Evolutionary conservation across 2,888 invertebrate genomes (phyloP).

Genomic region (Athalia cordata): DNA sequence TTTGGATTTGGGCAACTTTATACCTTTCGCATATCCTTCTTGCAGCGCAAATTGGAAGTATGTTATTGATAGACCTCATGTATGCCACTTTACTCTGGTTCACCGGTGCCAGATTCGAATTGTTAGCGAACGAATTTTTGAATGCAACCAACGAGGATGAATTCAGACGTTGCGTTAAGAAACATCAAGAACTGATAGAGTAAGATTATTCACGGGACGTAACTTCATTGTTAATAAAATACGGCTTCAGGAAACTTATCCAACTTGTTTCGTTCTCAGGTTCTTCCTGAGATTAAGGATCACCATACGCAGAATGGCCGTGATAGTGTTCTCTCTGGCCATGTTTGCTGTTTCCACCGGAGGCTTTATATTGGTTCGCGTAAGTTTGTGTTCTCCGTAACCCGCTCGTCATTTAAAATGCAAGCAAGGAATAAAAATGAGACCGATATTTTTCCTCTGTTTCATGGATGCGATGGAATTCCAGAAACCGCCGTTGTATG

Average conservation of each 20-base stretch:
- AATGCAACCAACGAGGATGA: conserved; percentile 44
- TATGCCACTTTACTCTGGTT: conserved; percentile 60
- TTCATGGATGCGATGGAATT: not conserved
- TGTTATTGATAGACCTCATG: not conserved
- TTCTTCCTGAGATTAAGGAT: conserved; percentile 46
- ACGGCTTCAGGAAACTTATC: not conserved
- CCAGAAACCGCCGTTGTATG: conserved; percentile 50
- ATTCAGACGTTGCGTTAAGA: conserved; percentile 51
- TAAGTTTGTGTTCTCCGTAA: conserved; percentile 45
- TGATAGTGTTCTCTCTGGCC: conserved; percentile 45
- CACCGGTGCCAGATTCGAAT: conserved; percentile 54
- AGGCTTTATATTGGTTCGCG: conserved; percentile 50
- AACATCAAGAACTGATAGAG: conserved; percentile 55
- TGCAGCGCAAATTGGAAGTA: not conserved
- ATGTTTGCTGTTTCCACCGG: conserved; percentile 47
- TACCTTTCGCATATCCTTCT: not conserved
- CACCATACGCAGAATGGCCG: conserved; percentile 48
- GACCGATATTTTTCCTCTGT: conserved; percentile 40
- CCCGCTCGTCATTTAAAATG: not conserved
- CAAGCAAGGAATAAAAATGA: conserved; percentile 6
- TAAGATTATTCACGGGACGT: conserved; percentile 16
- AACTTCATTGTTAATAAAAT: too few relatives aligned
- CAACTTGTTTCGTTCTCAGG: conserved; percentile 40
- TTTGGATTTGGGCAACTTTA: conserved; percentile 25
- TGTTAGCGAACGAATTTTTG: conserved; percentile 49